phyloP scores from a whole-genome alignment of 2,888 invertebrate species.

The Agrochola macilenta region DNA sequence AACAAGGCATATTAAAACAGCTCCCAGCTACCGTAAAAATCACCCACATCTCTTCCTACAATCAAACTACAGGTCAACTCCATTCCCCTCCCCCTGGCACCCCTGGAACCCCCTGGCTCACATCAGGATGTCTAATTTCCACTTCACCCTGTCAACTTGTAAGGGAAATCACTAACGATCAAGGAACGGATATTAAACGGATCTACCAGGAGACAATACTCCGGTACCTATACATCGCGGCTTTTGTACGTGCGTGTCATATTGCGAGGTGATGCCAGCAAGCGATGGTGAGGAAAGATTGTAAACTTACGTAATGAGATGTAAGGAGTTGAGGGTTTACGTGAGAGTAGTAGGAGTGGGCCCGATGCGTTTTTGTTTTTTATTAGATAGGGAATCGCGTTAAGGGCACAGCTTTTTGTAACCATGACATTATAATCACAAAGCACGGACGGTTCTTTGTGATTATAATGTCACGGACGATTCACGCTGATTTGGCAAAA shows the following conservation, averaged over 20 bases:
- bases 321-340: slow-evolving; percentile 17
- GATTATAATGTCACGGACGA: no score
- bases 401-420: neutral
- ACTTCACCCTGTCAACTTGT: slow-evolving; percentile 65
- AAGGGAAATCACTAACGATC: slow-evolving; percentile 72
- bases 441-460: neutral
- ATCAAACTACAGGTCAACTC: slow-evolving; percentile 22
- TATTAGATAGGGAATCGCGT: neutral
- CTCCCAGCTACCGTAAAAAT: neutral
- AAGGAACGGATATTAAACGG: slow-evolving; percentile 73
- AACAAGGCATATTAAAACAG: neutral
- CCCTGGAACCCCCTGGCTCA: slow-evolving; percentile 26
- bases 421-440: neutral
- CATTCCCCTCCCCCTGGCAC: neutral
- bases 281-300: slow-evolving; percentile 54
- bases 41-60: slow-evolving; percentile 14
- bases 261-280: slow-evolving; percentile 37
- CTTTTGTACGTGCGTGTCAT: slow-evolving; percentile 59
- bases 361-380: slow-evolving; percentile 31
- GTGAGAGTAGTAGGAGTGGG: slow-evolving; percentile 7
- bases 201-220: slow-evolving; percentile 52
- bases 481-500: no score
- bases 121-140: slow-evolving; percentile 71
- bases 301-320: slow-evolving; percentile 47
- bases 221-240: slow-evolving; percentile 57